Evolutionary conservation across 2,113 vertebrate species (phyloP).

Genomic region (Cyanistes caeruleus): DNA sequence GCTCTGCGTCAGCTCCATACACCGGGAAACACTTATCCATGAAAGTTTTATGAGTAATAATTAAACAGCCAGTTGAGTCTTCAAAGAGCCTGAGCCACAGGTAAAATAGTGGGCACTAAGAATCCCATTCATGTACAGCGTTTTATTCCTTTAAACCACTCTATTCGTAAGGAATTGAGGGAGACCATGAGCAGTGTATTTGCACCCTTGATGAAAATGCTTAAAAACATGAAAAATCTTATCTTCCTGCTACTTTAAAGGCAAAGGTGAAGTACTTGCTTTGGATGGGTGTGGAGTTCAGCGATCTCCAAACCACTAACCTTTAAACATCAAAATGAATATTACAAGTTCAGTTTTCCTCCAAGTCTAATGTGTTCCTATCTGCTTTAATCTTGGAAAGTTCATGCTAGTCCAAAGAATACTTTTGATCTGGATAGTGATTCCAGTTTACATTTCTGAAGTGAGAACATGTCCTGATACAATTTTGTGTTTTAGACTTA

Average conservation of each 20-base stretch:
- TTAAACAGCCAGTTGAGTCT: neutral
- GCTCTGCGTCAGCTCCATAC: neutral
- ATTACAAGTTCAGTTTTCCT: neutral
- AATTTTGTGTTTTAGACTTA: neutral
- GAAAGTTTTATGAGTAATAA: neutral
- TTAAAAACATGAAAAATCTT: neutral
- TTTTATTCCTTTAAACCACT: neutral
- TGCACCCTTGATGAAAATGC: neutral
- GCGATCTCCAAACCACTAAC: rapidly evolving
- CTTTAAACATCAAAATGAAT: neutral
- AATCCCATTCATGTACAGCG: neutral
- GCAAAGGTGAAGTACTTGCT: neutral
- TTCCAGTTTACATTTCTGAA: neutral
- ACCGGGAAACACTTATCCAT: neutral
- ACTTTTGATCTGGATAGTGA: neutral
- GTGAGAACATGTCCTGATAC: neutral
- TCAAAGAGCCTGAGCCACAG: neutral
- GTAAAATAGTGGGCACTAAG: neutral
- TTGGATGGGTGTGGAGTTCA: neutral
- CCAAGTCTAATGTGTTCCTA: neutral
- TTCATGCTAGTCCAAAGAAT: neutral
- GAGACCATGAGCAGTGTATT: neutral
- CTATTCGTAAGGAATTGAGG: neutral
- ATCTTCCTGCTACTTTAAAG: neutral
- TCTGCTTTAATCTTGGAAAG: neutral